Conservation (phyloP, 2,113 vertebrate genomes). For the Mixornis gularis region DNA sequence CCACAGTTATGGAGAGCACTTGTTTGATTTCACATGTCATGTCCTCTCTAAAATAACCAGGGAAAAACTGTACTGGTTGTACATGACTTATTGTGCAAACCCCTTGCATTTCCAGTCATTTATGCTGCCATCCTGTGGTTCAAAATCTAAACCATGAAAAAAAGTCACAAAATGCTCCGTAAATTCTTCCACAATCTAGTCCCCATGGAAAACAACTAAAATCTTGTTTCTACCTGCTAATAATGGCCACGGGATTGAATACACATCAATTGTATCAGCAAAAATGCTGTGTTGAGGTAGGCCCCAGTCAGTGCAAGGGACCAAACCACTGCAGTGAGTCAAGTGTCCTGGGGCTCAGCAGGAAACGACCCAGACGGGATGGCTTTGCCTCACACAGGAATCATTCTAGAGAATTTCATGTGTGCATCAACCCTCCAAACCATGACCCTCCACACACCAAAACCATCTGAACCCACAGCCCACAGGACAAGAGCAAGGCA, state of each 20-base stretch:
- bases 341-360: not conserved
- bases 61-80: not conserved
- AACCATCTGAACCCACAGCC: not conserved
- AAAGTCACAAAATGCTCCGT: not conserved
- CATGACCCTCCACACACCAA: not conserved
- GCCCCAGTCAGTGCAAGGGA: not conserved
- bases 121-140: not conserved
- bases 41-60: not conserved
- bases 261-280: not conserved
- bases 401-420: not conserved
- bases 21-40: not conserved
- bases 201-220: not conserved
- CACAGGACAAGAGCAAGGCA: not conserved
- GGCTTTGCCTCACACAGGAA: not conserved
- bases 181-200: not conserved
- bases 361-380: fast-evolving
- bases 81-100: not conserved
- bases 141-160: not conserved
- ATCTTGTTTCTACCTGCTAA: not conserved
- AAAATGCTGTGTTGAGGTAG: not conserved
- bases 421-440: not conserved
- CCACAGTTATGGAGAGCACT: not conserved
- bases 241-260: not conserved
- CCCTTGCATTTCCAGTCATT: not conserved
- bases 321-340: not conserved